Evolutionary conservation across 2,113 vertebrate genomes (phyloP).

Genomic region (Oncorhynchus tshawytscha): DNA sequence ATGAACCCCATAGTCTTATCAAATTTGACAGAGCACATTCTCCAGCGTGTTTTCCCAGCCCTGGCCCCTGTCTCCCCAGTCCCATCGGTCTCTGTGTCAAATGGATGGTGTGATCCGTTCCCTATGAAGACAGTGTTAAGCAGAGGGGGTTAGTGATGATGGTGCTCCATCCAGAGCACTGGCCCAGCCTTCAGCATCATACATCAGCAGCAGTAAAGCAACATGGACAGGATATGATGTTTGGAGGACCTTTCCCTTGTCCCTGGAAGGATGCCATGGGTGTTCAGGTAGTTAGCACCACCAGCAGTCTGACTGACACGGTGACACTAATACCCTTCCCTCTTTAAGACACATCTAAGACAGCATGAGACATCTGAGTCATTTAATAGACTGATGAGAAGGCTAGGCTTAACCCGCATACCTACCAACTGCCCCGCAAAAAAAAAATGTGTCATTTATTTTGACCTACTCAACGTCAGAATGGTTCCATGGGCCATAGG

Average conservation of each 20-base stretch:
- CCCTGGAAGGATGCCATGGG: no score
- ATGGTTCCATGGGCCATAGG: conserved; percentile 23
- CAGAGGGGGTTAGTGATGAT: conserved; percentile 25
- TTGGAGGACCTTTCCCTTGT: no score
- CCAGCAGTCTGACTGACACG: no score
- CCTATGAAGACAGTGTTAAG: conserved; percentile 25
- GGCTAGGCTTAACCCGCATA: no score
- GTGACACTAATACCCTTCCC: no score
- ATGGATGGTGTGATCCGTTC: conserved; percentile 38
- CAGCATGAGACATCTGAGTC: no score
- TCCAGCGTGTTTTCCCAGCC: conserved; percentile 5
- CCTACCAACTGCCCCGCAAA: no score
- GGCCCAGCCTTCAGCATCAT: conserved; percentile 13
- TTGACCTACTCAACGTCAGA: no score
- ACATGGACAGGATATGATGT: neutral
- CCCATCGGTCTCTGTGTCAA: neutral
- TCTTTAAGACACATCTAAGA: no score
- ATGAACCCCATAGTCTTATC: conserved; percentile 1
- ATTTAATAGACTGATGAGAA: no score
- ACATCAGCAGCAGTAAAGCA: conserved; percentile 31
- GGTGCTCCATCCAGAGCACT: neutral
- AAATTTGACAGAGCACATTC: conserved; percentile 23
- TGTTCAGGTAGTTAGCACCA: no score
- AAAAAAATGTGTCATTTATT: no score
- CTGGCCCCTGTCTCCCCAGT: neutral